phyloP scores from a whole-genome alignment of 2,888 invertebrate genomes.

The Pachymerium ferrugineum region DNA sequence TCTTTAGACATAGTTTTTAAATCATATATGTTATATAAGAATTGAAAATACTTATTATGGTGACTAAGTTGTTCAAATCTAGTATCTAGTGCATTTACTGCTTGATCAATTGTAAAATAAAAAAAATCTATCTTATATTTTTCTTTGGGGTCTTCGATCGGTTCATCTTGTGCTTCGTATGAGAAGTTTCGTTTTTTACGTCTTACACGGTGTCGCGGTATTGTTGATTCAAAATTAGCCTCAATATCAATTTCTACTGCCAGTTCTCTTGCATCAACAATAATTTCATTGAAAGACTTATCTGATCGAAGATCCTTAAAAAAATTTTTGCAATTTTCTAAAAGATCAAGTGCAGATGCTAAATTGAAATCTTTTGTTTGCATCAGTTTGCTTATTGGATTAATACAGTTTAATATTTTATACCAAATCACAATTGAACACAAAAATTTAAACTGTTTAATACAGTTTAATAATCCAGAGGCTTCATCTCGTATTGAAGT shows the following conservation, averaged over 20 bases:
- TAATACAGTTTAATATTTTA: neutral
- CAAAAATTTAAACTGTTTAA: neutral
- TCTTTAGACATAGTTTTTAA: neutral
- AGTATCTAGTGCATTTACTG: neutral
- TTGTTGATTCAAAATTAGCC: neutral
- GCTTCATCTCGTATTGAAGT: neutral
- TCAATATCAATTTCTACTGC: neutral
- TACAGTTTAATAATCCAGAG: neutral
- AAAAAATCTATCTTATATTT: neutral
- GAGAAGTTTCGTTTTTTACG: neutral
- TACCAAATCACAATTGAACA: neutral
- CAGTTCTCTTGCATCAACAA: neutral
- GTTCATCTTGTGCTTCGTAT: neutral
- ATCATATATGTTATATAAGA: neutral
- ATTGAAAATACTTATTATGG: neutral
- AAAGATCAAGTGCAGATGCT: neutral
- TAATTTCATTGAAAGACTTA: neutral
- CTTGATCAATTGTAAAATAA: neutral
- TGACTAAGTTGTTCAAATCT: neutral
- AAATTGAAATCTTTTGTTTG: neutral
- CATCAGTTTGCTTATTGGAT: neutral
- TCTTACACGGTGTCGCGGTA: neutral
- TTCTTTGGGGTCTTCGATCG: neutral
- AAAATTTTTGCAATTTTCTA: neutral
- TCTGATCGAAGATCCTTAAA: neutral